Evolutionary conservation across 2,113 vertebrate genomes (phyloP), one percentile per base, ranked within the genome.

Genomic region (Choloepus hoffmanni): DNA sequence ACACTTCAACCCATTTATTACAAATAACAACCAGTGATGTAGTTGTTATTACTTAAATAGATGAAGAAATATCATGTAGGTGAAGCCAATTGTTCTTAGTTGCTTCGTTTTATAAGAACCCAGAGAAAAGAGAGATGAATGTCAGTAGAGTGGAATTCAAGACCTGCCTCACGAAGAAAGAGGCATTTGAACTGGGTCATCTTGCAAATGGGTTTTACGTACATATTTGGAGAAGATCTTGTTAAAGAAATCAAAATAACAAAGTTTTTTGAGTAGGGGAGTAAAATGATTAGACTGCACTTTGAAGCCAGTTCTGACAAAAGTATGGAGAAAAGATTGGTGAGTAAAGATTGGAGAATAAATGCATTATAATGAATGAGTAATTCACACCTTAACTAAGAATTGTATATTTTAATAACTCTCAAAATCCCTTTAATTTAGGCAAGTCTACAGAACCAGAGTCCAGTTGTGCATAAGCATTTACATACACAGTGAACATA

Each of bases 61-160:
- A 68, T 67, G 86, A 86, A 77, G 43, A 92, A 82, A 73, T 3
- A 7, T 82, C 18, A 74, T 24, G 50, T 19, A 88, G 5, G 14
- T 92, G 16, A 89, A 90, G 18, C 2, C 18, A 62, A 67, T 85
- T 93, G 7, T 30, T 26, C n/a, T 50, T 45, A 72, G 77, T 67
- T 67, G 2, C 19, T 74, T 7, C 18, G 53, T 92, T 94, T n/a
- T 43, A 21, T 72, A 78, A 81, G 15, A 81, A 14, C 18, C 24
- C 74, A 76, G 43, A 90, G 30, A 92, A 97, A 78, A 76, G 73
- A 2, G 19, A 68, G 30, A 83, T 95, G 86, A 53, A 81, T 90
- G 2, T 15, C 12, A 96, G 10, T 63, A 19, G 10, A 16, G 9
- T 62, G 4, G 15, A 18, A 58, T 45, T 95, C 62, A 70, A 90